Base-by-base conservation (phyloP, 2,113 vertebrate species). In the Triplophysa tibetana region DNA sequence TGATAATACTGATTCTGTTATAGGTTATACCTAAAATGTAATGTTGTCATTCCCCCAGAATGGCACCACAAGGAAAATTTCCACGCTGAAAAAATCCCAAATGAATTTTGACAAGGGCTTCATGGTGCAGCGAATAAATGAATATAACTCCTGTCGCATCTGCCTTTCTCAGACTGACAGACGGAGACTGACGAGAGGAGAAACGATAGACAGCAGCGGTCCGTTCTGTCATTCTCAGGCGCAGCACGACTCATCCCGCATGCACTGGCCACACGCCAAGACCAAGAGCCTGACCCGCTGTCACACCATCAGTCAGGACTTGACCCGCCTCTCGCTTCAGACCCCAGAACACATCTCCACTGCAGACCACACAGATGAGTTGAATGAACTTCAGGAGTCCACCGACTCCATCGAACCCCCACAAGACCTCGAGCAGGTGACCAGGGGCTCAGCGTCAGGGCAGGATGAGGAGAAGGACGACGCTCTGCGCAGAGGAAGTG, bases 211-310 rank as follows among this genome's bases (percentile, higher is more conserved):
- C 1, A 87, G 84, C 84, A 85, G 86, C 61, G 66, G 75, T 75
- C 64, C 70, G 2, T 73, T 85, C 0, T 56, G 62, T 0, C 3
- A 19, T 60, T 1, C 41, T 2, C 83, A 75, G 45, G 50, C 70
- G 29, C 19, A 14, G 1, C 83, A 82, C 21, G 56, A 65, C 64
- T 23, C 79, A 0, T 48, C 3, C 24, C 68, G 29, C 77, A 85
- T 62, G 70, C 84, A 26, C 0, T 38, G 45, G 1, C 10, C 45
- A 3, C 81, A 29, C 29, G 41, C 33, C 61, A 75, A 82, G 26
- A 91, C 81, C 14, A 87, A 84, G 33, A 79, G 86, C 1, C 70
- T 92, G 86, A 85, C 88, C 33, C 91, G 93, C 50, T 93, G 95
- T 41, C 95, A 94, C 86, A 95, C 94, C 0, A 88, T 17, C 85